A percentile compares a stretch with the other conserved stretches of the same genome.
Conservation (phyloP, 1,140 invertebrate genomes). For the Bombus superbus region DNA sequence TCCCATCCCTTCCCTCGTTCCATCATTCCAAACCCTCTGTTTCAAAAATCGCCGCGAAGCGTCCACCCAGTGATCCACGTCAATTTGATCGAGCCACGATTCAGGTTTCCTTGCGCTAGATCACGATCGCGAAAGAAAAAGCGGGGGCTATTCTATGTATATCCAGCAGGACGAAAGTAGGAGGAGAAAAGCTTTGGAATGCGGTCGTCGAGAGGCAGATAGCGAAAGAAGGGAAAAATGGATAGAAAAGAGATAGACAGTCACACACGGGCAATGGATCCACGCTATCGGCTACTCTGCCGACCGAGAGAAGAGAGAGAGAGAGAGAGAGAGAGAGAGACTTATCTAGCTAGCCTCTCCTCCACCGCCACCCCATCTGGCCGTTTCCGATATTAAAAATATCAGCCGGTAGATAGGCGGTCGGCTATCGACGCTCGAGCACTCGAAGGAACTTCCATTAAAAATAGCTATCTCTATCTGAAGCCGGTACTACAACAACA, state of each 20-base stretch:
- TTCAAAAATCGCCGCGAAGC: neutral
- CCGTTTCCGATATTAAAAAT: conserved; percentile 79
- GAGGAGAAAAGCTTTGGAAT: neutral
- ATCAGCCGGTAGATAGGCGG: conserved; percentile 70
- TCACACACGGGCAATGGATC: conserved; percentile 18
- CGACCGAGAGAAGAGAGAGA: neutral
- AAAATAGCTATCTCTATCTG: conserved; percentile 80
- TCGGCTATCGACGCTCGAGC: conserved; percentile 68
- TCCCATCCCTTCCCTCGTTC: no score
- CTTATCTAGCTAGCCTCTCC: conserved; percentile 57
- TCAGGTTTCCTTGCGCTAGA: conserved; percentile 29
- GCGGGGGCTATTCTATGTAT: no score
- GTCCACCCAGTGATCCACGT: neutral
- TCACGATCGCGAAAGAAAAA: conserved; percentile 41
- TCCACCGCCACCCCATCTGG: conserved; percentile 51
- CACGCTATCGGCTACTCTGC: conserved; percentile 35
- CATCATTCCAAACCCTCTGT: no score
- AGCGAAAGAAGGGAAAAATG: conserved; percentile 40
- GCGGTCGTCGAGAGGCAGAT: neutral
- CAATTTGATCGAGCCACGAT: conserved; percentile 42
- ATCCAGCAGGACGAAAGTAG: neutral
- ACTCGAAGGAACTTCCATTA: conserved; percentile 77
- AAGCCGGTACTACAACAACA: conserved; percentile 67
- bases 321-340: conserved; percentile 40
- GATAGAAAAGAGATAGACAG: conserved; percentile 57